These are phyloP conservation scores for Upupa epops DNA, from an alignment of 2,113 vertebrate species.

Conservation along the genomic window DNA sequence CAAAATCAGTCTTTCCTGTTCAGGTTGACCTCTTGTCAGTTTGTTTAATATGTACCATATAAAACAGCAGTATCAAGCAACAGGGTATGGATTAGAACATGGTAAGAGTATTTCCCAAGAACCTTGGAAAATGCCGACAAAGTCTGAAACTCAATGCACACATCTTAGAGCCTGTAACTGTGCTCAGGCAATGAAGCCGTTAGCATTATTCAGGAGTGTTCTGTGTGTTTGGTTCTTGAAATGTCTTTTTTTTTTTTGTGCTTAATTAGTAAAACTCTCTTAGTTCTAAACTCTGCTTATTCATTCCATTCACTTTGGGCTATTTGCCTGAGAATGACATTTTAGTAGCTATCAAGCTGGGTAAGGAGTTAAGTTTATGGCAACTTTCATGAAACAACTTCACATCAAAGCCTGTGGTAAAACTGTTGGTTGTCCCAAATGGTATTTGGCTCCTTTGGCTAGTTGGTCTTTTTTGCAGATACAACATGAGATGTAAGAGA, in stretches of 20 bases:
- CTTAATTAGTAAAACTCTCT: neutral
- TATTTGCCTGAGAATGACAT: neutral
- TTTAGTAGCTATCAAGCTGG: neutral
- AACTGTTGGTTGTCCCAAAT: neutral
- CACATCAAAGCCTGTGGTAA: neutral
- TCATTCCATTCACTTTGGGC: neutral
- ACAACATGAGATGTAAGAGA: neutral
- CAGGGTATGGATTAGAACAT: neutral
- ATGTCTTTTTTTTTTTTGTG: neutral
- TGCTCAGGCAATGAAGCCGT: neutral
- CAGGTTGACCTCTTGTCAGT: neutral
- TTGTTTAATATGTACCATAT: neutral
- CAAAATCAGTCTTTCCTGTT: neutral
- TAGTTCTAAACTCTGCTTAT: neutral
- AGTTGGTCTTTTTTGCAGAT: neutral
- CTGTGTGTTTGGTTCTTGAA: neutral
- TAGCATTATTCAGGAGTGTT: neutral
- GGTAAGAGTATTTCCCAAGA: neutral
- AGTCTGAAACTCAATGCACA: neutral
- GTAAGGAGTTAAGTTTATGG: neutral
- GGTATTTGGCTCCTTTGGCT: neutral
- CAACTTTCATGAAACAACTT: neutral
- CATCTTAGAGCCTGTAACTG: neutral
- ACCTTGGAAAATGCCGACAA: neutral
- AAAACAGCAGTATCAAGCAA: neutral